Conservation (phyloP, 2,113 vertebrate genomes). For the Antechinus stuartii region DNA sequence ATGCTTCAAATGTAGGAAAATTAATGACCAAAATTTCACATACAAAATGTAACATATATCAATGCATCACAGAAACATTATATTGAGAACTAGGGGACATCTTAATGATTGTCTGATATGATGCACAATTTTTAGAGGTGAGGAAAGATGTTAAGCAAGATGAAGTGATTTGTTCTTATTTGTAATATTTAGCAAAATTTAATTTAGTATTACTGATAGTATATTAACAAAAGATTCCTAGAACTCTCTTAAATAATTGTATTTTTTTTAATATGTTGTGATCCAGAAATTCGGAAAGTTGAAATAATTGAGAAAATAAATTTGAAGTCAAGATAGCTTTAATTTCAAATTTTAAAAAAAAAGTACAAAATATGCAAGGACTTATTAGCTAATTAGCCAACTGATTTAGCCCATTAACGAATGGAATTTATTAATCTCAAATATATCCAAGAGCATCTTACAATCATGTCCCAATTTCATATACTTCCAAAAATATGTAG, state of each 20-base stretch:
- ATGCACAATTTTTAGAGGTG: neutral
- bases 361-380: neutral
- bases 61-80: neutral
- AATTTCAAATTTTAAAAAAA: neutral
- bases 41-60: neutral
- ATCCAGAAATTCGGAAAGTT: neutral
- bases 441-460: neutral
- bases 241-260: neutral
- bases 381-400: neutral
- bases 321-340: neutral
- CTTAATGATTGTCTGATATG: neutral
- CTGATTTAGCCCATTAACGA: neutral
- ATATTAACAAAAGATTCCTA: neutral
- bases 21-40: neutral
- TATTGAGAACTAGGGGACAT: neutral
- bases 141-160: neutral
- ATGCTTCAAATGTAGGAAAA: neutral
- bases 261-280: neutral
- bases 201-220: neutral
- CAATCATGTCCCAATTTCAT: neutral
- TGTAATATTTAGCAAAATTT: neutral
- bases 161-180: neutral
- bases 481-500: neutral
- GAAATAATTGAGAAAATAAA: neutral
- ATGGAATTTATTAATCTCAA: neutral